Conservation (phyloP, 2,888 invertebrate genomes). For the Acholoe squamosa region DNA sequence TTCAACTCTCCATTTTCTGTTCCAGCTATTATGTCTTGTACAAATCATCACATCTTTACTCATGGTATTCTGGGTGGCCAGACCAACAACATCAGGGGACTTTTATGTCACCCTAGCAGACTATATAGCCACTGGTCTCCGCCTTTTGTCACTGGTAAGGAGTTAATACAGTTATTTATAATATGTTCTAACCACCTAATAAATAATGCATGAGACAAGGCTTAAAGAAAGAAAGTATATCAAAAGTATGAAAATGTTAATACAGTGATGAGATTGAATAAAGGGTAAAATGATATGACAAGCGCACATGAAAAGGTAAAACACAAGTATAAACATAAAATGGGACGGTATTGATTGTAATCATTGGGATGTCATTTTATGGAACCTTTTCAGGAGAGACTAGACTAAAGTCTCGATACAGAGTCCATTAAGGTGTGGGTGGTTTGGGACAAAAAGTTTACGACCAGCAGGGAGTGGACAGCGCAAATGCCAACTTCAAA, state of each 20-base stretch:
- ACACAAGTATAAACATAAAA: too few species aligned
- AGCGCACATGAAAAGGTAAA: too few species aligned
- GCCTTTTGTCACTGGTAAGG: not conserved
- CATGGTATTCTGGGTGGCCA: not conserved
- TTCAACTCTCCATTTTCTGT: not conserved
- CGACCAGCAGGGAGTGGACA: too few species aligned
- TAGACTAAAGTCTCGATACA: too few species aligned
- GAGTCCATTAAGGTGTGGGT: too few species aligned
- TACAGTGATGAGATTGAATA: too few species aligned
- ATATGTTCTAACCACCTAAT: not conserved
- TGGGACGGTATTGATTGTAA: too few species aligned
- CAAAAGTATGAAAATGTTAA: too few species aligned
- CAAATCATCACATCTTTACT: not conserved
- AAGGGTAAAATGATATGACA: not conserved
- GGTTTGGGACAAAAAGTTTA: too few species aligned
- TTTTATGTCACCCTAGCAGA: not conserved
- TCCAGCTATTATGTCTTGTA: slow-evolving; percentile 2
- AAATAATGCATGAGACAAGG: not conserved
- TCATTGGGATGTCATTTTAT: too few species aligned
- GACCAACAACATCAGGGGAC: not conserved
- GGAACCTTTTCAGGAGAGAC: too few species aligned
- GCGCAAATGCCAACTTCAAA: too few species aligned
- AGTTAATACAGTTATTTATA: not conserved
- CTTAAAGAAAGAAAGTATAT: not conserved
- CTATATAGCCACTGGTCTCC: not conserved